A percentile compares a stretch with the other conserved stretches of the same genome.
phyloP scores from a whole-genome alignment of 2,888 invertebrate species.

The Rhyacophila evoluta region DNA sequence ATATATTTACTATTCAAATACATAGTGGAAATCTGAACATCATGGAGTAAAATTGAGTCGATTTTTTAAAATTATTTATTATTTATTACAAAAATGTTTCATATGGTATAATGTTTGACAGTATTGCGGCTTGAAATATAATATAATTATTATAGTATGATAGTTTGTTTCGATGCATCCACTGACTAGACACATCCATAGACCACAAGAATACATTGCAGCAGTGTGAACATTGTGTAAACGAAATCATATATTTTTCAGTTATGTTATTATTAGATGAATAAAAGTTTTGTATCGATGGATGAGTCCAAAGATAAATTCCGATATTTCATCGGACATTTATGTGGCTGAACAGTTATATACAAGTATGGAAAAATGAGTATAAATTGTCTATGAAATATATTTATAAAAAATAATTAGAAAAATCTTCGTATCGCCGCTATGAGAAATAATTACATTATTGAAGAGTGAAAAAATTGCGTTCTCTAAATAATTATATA shows the following conservation, averaged over 20 bases:
- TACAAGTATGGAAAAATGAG: conserved; percentile 40
- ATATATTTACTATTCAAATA: no score
- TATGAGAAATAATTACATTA: conserved; percentile 35
- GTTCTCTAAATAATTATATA: conserved; percentile 49
- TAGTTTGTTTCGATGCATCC: conserved; percentile 50
- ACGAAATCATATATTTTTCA: no score
- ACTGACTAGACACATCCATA: conserved; percentile 53
- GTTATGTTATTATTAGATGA: no score
- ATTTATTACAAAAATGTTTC: conserved; percentile 26
- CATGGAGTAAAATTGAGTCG: not conserved
- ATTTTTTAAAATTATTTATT: conserved; percentile 14
- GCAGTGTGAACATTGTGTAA: not conserved
- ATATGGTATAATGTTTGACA: conserved; percentile 27
- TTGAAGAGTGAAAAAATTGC: not conserved
- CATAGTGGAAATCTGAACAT: no score
- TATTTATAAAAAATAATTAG: conserved; percentile 28
- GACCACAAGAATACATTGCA: conserved; percentile 40
- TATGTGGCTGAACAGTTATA: conserved; percentile 32
- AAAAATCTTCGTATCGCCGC: conserved; percentile 17
- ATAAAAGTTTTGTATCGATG: no score
- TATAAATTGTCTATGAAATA: conserved; percentile 28
- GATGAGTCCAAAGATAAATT: not conserved
- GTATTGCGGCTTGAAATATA: conserved; percentile 20
- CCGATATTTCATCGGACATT: not conserved
- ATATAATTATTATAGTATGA: no score